Evolutionary conservation across 2,888 invertebrate genomes (phyloP), one percentile per base, ranked within the genome.

Genomic region (Labia minor): DNA sequence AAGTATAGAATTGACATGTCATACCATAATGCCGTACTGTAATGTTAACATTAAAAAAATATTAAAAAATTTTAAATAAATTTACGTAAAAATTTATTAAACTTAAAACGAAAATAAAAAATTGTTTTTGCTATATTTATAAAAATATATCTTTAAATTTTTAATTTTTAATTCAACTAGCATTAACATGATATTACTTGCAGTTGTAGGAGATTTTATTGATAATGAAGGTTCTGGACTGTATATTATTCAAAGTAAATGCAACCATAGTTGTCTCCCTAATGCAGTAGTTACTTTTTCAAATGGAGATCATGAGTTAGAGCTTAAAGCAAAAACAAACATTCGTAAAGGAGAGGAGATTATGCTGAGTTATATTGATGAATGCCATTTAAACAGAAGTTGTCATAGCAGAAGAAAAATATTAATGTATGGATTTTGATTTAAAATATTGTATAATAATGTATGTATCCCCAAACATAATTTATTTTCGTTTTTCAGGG

Each of bases 151-250:
- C n/a, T n/a, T n/a, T n/a, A n/a, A n/a, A n/a, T n/a, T n/a, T n/a
- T n/a, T n/a, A n/a, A n/a, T n/a, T n/a, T n/a, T n/a, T n/a, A n/a
- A n/a, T n/a, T n/a, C n/a, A n/a, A n/a, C n/a, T n/a, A n/a, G n/a
- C n/a, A n/a, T n/a, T n/a, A n/a, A n/a, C n/a, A n/a, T n/a, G n/a
- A n/a, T n/a, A n/a, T n/a, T n/a, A n/a, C n/a, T 68, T 68, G 11
- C 69, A 78, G 77, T 74, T 76, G 80, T 79, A 0, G 91, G 89
- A 2, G 84, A 86, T 69, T 96, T 95, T 77, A 78, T 95, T 18
- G 92, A 95, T 77, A 92, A 89, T 71, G 96, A 96, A 82, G 96
- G 96, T 0, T 92, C 93, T 0, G 96, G 92, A 0, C 79, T 97
- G 0, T 97, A 89, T 77, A 77, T 81, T 20, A 75, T 90, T n/a